Percentiles rank a stretch among this genome's conserved stretches.
Evolutionary conservation across 35 echinoderm and acorn worm species (phyloP).

Genomic region (Amphiura filiformis): DNA sequence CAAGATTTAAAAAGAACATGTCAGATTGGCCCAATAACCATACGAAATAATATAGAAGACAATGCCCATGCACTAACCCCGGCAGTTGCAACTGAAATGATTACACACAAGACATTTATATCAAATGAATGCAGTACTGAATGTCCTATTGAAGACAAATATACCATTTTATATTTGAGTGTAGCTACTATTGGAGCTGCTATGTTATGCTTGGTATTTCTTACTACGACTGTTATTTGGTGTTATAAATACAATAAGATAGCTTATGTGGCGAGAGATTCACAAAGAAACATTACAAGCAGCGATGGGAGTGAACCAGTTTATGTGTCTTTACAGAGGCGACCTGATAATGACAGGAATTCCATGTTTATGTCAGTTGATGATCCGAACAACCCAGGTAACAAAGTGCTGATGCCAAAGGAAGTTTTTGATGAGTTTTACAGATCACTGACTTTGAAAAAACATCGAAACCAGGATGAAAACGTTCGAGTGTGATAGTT

Average conservation of each 20-base stretch:
- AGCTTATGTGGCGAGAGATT: neutral
- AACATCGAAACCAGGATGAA: too few species aligned
- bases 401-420: neutral
- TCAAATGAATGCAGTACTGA: neutral
- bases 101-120: too few species aligned
- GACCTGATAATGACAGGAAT: neutral
- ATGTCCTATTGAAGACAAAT: neutral
- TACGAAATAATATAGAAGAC: too few species aligned
- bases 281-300: neutral
- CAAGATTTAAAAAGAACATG: too few species aligned
- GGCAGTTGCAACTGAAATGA: too few species aligned
- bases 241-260: neutral
- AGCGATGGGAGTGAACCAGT: conserved; percentile 9
- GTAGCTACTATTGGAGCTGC: neutral
- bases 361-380: neutral
- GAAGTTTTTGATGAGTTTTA: neutral
- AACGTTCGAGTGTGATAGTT: too few species aligned
- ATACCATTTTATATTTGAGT: neutral
- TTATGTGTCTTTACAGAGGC: neutral
- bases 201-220: neutral
- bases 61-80: too few species aligned
- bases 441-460: neutral
- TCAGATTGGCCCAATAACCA: too few species aligned
- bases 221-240: neutral
- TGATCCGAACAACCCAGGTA: neutral